Evolutionary conservation across 2,888 invertebrate species (phyloP), one percentile per base, ranked within the genome.

Genomic region (Sthenelais limicola): DNA sequence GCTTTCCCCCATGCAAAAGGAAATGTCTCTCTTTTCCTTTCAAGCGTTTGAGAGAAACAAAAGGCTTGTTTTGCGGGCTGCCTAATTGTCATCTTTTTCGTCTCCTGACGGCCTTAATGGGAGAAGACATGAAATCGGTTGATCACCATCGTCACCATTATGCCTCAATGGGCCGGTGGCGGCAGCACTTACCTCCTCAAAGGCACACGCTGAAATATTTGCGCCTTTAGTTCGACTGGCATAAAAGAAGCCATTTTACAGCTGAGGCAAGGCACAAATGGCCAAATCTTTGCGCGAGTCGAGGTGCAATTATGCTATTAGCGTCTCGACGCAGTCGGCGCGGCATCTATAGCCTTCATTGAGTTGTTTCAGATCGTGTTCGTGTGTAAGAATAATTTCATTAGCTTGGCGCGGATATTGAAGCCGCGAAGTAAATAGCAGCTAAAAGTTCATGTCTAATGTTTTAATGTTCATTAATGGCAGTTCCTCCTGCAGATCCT

Each of bases 351-450:
- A 5, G 12, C 51, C 51, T 51, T 51, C 51, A 7, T n/a, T n/a
- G n/a, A 51, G 21, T 24, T 24, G 9, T 5, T 5, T 5, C 51
- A n/a, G 51, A 24, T 26, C 62, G n/a, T 18, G 62, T 15, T 62
- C 62, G 62, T 62, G 62, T 62, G 62, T 62, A 62, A 62, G 62
- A 62, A 62, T 62, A 62, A 62, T 62, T 18, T 62, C 62, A 62
- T 62, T 38, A 62, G 35, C 43, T 35, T 62, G n/a, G 38, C 62
- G 38, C 62, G 62, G 62, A 62, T 62, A 62, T 62, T 62, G 62
- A 35, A 12, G 35, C 24, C 38, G 21, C 38, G 62, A 35, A 24
- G 62, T 62, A 62, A 62, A 62, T 62, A 62, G 62, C 62, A 38
- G 62, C 62, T 62, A 62, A 62, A 62, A 35, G 62, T 62, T 62